These are phyloP conservation scores for Nycticebus coucang DNA, from an alignment of 2,113 vertebrate genomes.

Conservation along the genomic window DNA sequence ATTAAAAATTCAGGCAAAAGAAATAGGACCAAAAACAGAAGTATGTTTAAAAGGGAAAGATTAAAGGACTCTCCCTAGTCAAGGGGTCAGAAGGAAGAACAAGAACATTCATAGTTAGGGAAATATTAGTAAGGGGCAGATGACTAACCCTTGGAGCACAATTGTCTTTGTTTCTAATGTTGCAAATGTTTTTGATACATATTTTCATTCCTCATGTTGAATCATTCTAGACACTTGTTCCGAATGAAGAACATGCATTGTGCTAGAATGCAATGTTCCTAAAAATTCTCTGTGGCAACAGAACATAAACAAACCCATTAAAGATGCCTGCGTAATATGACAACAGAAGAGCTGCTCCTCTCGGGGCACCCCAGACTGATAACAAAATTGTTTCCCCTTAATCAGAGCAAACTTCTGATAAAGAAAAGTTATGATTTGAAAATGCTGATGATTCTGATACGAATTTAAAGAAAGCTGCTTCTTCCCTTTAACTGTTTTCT, in stretches of 20 bases:
- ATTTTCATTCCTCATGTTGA: slow-evolving; percentile 63
- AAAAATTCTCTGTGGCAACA: slow-evolving; percentile 55
- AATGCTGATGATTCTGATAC: slow-evolving; percentile 36
- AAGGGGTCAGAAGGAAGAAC: not conserved
- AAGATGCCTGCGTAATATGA: not conserved
- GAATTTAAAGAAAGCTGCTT: slow-evolving; percentile 54
- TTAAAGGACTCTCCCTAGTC: not conserved
- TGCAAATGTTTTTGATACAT: slow-evolving; percentile 50
- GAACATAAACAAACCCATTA: slow-evolving; percentile 69
- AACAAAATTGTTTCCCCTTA: slow-evolving; percentile 62
- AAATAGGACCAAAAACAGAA: not conserved
- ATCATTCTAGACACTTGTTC: slow-evolving; percentile 58
- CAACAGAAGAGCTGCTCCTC: slow-evolving; percentile 51
- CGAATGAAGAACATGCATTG: slow-evolving; percentile 18
- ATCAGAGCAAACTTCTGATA: slow-evolving; percentile 63
- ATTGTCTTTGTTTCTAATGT: slow-evolving; percentile 49
- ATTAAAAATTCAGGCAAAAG: not conserved
- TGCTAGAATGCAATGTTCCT: slow-evolving; percentile 61
- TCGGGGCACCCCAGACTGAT: slow-evolving; percentile 19
- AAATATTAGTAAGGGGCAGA: not conserved
- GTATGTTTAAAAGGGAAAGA: not conserved
- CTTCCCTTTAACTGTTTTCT: no score
- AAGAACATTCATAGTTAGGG: not conserved
- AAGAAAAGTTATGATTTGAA: slow-evolving; percentile 62
- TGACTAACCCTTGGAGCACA: slow-evolving; percentile 18